Conservation (phyloP, 2,888 invertebrate genomes). For the Osmoderma eremita region DNA sequence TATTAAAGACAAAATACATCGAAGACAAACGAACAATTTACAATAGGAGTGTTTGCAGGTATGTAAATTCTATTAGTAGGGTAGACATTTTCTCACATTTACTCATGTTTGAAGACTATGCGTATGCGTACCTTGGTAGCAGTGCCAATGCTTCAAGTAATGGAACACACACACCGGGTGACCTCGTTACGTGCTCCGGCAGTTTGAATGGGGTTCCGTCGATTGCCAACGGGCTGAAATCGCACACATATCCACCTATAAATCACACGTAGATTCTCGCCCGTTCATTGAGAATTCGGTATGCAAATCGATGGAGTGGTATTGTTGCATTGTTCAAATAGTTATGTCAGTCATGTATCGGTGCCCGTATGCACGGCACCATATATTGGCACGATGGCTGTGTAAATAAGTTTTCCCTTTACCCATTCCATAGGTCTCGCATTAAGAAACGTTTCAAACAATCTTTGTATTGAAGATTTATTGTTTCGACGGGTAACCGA, state of each 20-base stretch:
- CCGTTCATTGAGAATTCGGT: slow-evolving; percentile 33
- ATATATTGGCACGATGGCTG: slow-evolving; percentile 13
- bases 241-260: slow-evolving; percentile 30
- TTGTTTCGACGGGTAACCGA: slow-evolving; percentile 6
- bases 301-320: slow-evolving; percentile 33
- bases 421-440: background rate
- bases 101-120: background rate
- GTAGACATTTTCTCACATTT: slow-evolving; percentile 3
- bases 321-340: slow-evolving; percentile 34
- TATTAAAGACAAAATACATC: no score
- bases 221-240: slow-evolving; percentile 38
- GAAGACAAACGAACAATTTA: no score
- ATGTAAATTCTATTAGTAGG: background rate
- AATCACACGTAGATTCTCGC: slow-evolving; percentile 34
- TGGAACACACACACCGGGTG: slow-evolving; percentile 39
- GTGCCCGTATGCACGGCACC: slow-evolving; percentile 10
- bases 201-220: slow-evolving; percentile 43
- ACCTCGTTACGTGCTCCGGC: slow-evolving; percentile 46
- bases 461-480: slow-evolving; percentile 6
- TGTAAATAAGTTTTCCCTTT: slow-evolving; percentile 21
- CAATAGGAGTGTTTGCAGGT: background rate
- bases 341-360: slow-evolving; percentile 32
- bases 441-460: slow-evolving; percentile 8
- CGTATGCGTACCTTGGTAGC: slow-evolving; percentile 8
- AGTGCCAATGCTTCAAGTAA: slow-evolving; percentile 16